Conservation (phyloP, 2,888 invertebrate species). For the Limenitis camilla region DNA sequence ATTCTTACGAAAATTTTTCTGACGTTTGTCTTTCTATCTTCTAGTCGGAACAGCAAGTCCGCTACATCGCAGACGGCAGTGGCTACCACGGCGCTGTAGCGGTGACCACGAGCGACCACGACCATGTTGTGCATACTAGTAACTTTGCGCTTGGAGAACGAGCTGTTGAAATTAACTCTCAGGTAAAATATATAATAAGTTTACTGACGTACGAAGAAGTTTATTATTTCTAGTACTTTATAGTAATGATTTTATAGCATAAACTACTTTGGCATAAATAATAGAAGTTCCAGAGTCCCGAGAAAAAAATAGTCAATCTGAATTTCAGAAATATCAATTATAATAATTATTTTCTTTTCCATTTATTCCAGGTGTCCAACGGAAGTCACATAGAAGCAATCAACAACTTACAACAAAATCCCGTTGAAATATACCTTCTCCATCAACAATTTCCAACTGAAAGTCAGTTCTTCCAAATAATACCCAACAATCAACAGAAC, state of each 20-base stretch:
- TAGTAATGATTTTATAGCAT: no score
- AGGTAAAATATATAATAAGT: conserved; percentile 19
- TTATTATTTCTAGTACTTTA: no score
- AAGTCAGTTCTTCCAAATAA: conserved; percentile 29
- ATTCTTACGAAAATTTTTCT: not conserved
- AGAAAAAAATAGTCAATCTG: no score
- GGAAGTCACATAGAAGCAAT: conserved; percentile 16
- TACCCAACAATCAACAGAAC: conserved; percentile 25
- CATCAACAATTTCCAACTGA: conserved; percentile 44
- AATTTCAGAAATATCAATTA: not conserved
- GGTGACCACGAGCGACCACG: conserved; percentile 66
- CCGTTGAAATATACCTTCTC: conserved; percentile 46
- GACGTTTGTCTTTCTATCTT: conserved; percentile 1
- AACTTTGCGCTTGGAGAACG: conserved; percentile 74
- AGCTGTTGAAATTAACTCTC: conserved; percentile 61
- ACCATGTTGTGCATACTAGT: conserved; percentile 60
- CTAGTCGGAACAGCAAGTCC: conserved; percentile 69
- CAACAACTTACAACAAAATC: conserved; percentile 24
- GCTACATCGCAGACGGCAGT: conserved; percentile 77
- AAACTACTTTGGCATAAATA: no score
- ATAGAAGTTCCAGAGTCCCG: no score
- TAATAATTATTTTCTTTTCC: not conserved
- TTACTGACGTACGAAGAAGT: no score
- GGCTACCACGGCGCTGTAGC: conserved; percentile 78
- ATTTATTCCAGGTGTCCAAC: conserved; percentile 25